Base-by-base conservation (phyloP, 2,113 vertebrate species). In the Piaya cayana region DNA sequence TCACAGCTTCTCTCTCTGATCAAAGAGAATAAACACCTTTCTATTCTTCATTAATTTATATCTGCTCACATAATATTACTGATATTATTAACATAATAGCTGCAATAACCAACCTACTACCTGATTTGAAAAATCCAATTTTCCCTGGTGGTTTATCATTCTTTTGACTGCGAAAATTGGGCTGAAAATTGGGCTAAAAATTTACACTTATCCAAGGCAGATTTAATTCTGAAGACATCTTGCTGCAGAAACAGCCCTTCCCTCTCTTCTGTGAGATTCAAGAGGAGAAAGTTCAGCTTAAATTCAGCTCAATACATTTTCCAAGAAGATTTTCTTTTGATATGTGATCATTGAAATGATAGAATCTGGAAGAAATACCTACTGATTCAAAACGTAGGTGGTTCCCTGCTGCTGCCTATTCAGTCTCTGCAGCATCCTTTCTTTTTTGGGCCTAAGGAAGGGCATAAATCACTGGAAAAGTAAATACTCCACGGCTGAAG, bases 11-110 rank as follows among this genome's bases (percentile, higher is more conserved):
- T 37, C 6, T 43, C 42, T 12, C 25, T 18, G n/a, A 37, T 15
- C 12, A 34, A 43, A 77, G 17, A 5, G 39, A 63, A 43, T 26
- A 19, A 43, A 58, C 67, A 17, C 12, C 3, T 50, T 69, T 52
- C 9, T 34, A 5, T 55, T 80, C 15, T 45, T 77, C 2, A 8
- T 18, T 1, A 23, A 7, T 34, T 58, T 63, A 0, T 17, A 32
- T 32, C 27, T 59, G 1, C 9, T 7, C 0, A 0, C 17, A 5
- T 29, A 43, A n/a, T 19, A 21, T 59, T 43, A 34, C 36, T 45
- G 18, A 2, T 36, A 22, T 17, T 65, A 34, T 22, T 29, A 1
- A 34, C n/a, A 59, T 21, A 0, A 53, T 25, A 49, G 15, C 11
- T 72, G 15, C 18, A 12, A 2, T 13, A 18, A 90, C 13, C 25